Base-by-base conservation (phyloP, 2,888 invertebrate species). In the Latheticus oryzae region DNA sequence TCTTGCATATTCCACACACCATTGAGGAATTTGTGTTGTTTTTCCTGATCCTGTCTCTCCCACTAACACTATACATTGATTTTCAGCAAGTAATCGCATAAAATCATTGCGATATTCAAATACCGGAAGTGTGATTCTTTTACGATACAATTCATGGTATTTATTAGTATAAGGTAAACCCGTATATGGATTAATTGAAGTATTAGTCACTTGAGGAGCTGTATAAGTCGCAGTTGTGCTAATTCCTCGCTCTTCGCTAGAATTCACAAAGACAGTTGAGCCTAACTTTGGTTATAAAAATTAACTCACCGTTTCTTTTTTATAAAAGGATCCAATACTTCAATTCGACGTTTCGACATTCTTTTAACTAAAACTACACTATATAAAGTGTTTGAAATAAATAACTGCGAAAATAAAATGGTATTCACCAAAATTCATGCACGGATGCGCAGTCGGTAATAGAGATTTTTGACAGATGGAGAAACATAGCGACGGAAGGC, bases 1-100 rank as follows among this genome's bases (percentile, higher is more conserved):
- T 19, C 83, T 76, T 0, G 91, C 86, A 78, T 86, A 90, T 65
- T 91, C 90, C 0, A 91, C 90, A 73, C 91, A 91, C 94, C 95
- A 96, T 80, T 95, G 99, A 0, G 99, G 99, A 71, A 99, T 99
- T 81, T 97, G 99, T 5, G 99, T 99, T 0, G 99, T 99, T 82
- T 99, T 99, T 0, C 99, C 99, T 1, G 97, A 97, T n/a, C 99
- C 99, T 0, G 97, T 99, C 77, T 99, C 99, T 68, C 99, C 99
- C 2, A 99, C 99, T 0, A 99, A 82, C 1, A 98, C 97, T 15
- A 97, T 93, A 62, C 93, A 93, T 74, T 98, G 98, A 78, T 97
- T 91, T 50, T 92, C 90, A 62, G 88, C 88, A n/a, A 99, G 81
- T 24, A 95, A 83, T 68, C 96, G 87, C 90, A 96, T 93, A 78